Evolutionary conservation across 92 coral and sea anemone genomes (phyloP).

Genomic region (Paramuricea clavata): DNA sequence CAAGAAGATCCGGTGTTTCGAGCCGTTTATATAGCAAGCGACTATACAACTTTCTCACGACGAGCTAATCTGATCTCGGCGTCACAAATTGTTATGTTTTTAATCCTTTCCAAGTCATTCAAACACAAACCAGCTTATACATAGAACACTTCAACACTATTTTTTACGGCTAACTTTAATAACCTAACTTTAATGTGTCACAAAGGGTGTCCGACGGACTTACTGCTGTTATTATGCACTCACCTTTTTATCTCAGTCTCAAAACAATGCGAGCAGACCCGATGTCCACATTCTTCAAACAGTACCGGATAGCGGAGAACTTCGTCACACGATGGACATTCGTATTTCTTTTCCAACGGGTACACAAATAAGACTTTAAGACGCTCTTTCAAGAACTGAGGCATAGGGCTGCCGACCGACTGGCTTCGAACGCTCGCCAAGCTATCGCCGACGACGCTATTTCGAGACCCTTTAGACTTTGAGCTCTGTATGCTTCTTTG

Average conservation of each 20-base stretch:
- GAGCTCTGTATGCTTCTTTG: not conserved
- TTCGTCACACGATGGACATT: slow-evolving; percentile 85
- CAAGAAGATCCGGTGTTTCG: no score
- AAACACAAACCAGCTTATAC: no score
- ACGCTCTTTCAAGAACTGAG: slow-evolving; percentile 22
- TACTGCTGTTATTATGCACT: not conserved
- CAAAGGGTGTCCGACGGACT: not conserved
- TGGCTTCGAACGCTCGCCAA: slow-evolving; percentile 13
- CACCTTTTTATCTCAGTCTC: slow-evolving; percentile 48
- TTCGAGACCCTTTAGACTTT: not conserved
- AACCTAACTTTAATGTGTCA: not conserved
- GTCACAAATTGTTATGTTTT: no score
- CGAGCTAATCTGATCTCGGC: no score
- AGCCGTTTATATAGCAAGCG: no score
- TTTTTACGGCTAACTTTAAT: no score
- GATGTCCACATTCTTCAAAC: slow-evolving; percentile 85
- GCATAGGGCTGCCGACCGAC: slow-evolving; percentile 31
- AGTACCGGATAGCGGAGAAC: slow-evolving; percentile 84
- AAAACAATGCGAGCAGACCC: slow-evolving; percentile 84
- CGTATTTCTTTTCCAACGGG: slow-evolving; percentile 88
- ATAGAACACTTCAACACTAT: no score
- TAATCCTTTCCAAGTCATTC: no score
- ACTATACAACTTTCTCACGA: no score
- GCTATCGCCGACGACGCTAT: not conserved
- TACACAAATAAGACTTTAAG: slow-evolving; percentile 69